These are phyloP conservation scores for Chloebia gouldiae DNA, from an alignment of 2,113 vertebrate genomes.

Conservation along the genomic window DNA sequence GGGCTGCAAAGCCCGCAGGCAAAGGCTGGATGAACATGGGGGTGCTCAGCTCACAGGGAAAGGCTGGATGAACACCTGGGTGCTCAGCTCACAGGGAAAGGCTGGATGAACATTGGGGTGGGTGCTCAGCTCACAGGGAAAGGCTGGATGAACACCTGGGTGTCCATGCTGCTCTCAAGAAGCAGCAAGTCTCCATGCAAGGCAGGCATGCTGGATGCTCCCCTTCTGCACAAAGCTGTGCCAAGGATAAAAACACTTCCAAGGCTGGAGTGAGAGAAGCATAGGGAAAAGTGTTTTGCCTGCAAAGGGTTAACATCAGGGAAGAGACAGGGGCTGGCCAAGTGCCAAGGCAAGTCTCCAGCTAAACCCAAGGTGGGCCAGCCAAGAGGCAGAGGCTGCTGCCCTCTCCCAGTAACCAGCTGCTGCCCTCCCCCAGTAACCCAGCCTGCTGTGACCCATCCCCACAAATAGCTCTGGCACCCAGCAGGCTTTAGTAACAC, in stretches of 20 bases:
- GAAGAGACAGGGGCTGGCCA: neutral
- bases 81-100: neutral
- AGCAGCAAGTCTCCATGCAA: neutral
- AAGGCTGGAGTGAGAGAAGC: neutral
- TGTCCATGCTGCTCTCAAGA: neutral
- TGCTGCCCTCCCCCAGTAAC: conserved; percentile 2
- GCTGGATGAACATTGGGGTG: neutral
- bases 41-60: neutral
- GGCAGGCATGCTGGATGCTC: neutral
- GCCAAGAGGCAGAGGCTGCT: conserved; percentile 35
- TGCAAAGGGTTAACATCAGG: conserved; percentile 19
- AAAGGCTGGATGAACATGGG: neutral
- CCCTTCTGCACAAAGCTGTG: neutral
- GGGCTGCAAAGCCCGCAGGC: neutral
- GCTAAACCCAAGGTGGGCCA: neutral
- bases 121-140: neutral
- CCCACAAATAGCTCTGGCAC: neutral
- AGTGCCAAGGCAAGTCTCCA: neutral
- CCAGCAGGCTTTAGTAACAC: neutral
- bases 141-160: neutral
- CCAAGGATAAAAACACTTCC: neutral
- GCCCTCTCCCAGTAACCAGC: conserved; percentile 15
- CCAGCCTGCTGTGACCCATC: neutral
- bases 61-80: neutral
- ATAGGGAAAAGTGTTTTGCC: neutral